Evolutionary conservation across 2,888 invertebrate genomes (phyloP).

Genomic region (Heliconius cydno): DNA sequence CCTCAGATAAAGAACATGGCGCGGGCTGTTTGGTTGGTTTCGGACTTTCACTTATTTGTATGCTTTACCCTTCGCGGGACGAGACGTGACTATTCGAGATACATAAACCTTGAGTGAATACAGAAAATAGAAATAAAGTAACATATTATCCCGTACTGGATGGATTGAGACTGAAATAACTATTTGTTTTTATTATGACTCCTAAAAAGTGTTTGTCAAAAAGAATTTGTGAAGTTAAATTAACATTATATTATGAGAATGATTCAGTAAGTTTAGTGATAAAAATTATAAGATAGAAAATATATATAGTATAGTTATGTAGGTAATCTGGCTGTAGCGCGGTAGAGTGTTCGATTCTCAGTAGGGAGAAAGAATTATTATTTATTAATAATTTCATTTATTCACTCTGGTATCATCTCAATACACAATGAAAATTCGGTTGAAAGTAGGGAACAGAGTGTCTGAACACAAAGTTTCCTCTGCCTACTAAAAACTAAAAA

Average conservation of each 20-base stretch:
- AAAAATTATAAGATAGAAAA: not conserved
- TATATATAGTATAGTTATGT: not conserved
- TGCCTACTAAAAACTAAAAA: no score
- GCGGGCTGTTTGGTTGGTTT: slow-evolving; percentile 77
- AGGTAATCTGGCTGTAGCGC: no score
- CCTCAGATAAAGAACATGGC: slow-evolving; percentile 81
- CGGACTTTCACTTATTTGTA: slow-evolving; percentile 83
- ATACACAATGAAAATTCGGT: no score
- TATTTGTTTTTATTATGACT: slow-evolving; percentile 51
- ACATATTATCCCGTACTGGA: slow-evolving; percentile 81
- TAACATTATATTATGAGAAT: not conserved
- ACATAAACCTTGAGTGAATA: slow-evolving; percentile 83
- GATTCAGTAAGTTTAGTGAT: not conserved
- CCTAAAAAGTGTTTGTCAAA: slow-evolving; percentile 32
- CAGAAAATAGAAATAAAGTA: slow-evolving; percentile 83
- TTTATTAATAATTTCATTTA: no score
- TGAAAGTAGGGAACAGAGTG: no score
- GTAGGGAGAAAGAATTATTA: no score
- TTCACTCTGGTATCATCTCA: no score
- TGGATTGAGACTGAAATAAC: slow-evolving; percentile 69
- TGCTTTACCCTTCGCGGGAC: slow-evolving; percentile 79
- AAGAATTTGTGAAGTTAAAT: not conserved
- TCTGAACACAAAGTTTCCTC: no score
- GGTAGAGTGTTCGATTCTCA: no score
- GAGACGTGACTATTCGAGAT: slow-evolving; percentile 83